These are phyloP conservation scores for Rostratula benghalensis DNA, from an alignment of 2,113 vertebrate genomes.

Conservation along the genomic window DNA sequence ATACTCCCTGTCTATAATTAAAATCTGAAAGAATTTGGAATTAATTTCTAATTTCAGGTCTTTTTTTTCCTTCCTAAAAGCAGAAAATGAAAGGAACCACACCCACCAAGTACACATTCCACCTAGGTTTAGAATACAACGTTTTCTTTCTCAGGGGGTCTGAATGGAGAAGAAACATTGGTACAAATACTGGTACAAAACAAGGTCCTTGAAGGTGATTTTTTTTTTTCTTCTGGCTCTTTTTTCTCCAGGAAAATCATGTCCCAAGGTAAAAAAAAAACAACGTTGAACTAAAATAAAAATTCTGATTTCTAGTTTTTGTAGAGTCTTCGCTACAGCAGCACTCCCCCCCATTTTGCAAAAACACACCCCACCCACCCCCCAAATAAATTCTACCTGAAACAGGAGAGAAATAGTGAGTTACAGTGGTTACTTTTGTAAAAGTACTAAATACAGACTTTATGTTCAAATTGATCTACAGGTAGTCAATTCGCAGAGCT, in stretches of 20 bases:
- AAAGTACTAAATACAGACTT: not conserved
- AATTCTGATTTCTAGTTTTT: not conserved
- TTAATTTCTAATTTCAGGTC: not conserved
- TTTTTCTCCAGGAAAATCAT: not conserved
- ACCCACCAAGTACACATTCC: not conserved
- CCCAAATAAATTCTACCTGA: not conserved
- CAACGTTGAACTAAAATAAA: not conserved
- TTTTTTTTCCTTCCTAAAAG: not conserved
- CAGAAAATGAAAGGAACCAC: not conserved
- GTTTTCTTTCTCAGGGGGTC: not conserved
- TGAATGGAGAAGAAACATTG: not conserved
- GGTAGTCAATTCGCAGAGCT: not conserved
- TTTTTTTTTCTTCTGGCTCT: not conserved
- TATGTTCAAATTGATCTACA: not conserved
- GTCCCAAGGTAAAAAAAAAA: not conserved
- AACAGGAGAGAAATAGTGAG: not conserved
- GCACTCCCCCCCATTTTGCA: too few relatives aligned
- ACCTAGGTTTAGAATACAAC: not conserved
- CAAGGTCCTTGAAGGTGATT: not conserved
- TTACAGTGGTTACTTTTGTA: not conserved
- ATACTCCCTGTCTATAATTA: not conserved
- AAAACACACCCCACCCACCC: not conserved
- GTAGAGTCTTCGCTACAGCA: not conserved
- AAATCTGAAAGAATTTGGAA: not conserved
- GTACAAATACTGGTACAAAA: not conserved